Evolutionary conservation across 2,888 invertebrate genomes (phyloP).

Genomic region (Eilema depressum): DNA sequence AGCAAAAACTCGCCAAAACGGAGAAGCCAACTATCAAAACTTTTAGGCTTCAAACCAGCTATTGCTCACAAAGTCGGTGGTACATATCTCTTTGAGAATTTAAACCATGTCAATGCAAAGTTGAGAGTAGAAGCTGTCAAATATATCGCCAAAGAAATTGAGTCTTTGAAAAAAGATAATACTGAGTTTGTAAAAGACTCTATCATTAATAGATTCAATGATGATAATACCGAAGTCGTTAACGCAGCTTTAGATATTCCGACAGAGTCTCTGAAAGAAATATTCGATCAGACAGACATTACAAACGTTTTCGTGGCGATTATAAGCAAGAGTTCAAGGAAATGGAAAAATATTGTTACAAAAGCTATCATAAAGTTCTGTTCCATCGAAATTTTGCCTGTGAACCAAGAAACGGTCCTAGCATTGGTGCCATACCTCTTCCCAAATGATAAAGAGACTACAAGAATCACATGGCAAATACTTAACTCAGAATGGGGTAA

Average conservation of each 20-base stretch:
- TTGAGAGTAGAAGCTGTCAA: conserved; percentile 90
- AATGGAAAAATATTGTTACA: conserved; percentile 76
- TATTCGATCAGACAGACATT: conserved; percentile 79
- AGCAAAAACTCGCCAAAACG: conserved; percentile 64
- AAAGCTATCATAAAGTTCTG: conserved; percentile 82
- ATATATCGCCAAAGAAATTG: conserved; percentile 87
- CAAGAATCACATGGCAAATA: conserved; percentile 67
- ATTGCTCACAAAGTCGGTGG: conserved; percentile 83
- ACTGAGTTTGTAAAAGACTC: conserved; percentile 88
- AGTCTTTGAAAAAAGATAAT: conserved; percentile 81
- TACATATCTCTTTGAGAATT: conserved; percentile 88
- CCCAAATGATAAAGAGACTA: conserved; percentile 75
- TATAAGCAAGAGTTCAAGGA: conserved; percentile 73
- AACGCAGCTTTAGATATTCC: conserved; percentile 83
- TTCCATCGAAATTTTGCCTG: conserved; percentile 71
- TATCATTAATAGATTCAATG: conserved; percentile 89
- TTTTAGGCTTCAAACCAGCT: conserved; percentile 86
- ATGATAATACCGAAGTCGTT: conserved; percentile 89
- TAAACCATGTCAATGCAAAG: conserved; percentile 90
- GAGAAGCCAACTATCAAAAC: conserved; percentile 73
- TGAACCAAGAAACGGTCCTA: conserved; percentile 87
- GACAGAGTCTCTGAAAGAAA: conserved; percentile 64
- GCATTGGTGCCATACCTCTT: conserved; percentile 89
- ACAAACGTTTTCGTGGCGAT: conserved; percentile 83
- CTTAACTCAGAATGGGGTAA: conserved; percentile 74